A percentile compares a stretch with the other conserved stretches of the same genome.
phyloP scores from a whole-genome alignment of 30 jellyfish, hydroid and myxozoan species.

The Pelagia noctiluca region DNA sequence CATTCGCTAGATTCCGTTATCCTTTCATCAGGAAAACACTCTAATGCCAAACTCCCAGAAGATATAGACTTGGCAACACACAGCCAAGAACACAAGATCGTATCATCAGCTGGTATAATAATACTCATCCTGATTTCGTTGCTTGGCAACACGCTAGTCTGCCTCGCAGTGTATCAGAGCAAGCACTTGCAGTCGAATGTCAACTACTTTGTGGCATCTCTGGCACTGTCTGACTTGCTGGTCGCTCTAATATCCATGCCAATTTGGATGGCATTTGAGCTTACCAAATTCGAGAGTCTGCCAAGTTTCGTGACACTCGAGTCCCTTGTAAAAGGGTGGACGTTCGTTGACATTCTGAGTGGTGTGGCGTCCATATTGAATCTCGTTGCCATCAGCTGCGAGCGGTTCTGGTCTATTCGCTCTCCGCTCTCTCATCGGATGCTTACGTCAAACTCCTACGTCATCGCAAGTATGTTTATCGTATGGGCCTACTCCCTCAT shows the following conservation, averaged over 20 bases:
- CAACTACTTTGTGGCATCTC: slow-evolving; percentile 82
- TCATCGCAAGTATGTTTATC: slow-evolving; percentile 31
- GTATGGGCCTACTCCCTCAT: slow-evolving; percentile 84
- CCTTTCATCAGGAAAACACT: too few species aligned
- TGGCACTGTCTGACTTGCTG: slow-evolving; percentile 86
- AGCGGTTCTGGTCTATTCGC: slow-evolving; percentile 89
- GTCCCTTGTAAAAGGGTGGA: slow-evolving; percentile 66
- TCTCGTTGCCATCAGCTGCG: slow-evolving; percentile 91
- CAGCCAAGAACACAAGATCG: slow-evolving; percentile 69
- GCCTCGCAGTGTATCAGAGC: slow-evolving; percentile 89
- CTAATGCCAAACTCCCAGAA: too few species aligned
- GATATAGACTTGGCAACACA: slow-evolving; percentile 50
- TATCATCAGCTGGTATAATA: slow-evolving; percentile 81
- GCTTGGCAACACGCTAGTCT: slow-evolving; percentile 89
- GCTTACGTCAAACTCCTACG: slow-evolving; percentile 70
- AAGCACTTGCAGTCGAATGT: slow-evolving; percentile 75
- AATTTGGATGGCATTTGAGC: slow-evolving; percentile 75
- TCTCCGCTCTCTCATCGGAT: slow-evolving; percentile 96
- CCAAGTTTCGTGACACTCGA: slow-evolving; percentile 41
- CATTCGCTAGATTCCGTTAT: too few species aligned
- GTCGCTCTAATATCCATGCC: slow-evolving; percentile 94
- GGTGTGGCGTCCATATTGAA: slow-evolving; percentile 93
- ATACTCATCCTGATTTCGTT: slow-evolving; percentile 72
- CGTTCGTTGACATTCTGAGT: slow-evolving; percentile 83
- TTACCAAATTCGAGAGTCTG: slow-evolving; percentile 74